Evolutionary conservation across 1,140 invertebrate species (phyloP), one percentile per base, ranked within the genome.

Genomic region (Hyles vespertilio): DNA sequence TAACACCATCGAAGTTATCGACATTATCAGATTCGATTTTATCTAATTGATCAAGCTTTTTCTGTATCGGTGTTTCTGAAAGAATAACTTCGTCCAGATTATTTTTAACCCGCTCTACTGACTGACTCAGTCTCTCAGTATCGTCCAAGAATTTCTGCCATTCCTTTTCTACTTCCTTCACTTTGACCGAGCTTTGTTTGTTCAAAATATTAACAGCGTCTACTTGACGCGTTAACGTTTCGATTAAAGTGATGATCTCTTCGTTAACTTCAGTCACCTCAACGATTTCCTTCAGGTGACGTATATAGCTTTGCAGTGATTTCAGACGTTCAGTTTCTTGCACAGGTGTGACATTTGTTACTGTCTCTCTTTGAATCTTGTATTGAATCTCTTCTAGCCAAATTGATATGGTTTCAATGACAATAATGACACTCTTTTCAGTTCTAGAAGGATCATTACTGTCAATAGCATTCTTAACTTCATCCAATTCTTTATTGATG

Each of bases 361-460:
- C 50, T 51, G 80, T 72, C 77, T 90, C 65, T 74, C 70, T 58
- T 60, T 94, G 93, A 6, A 96, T 93, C 71, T 93, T 92, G 65
- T 95, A 95, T 80, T 96, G 94, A 63, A 96, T 95, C 32, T 93
- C 95, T 87, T 96, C 94, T 44, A 97, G 75, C 94, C 95, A 96
- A 22, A 92, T 93, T 0, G 94, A 94, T 5, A 97, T 93, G 0
- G 92, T 95, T 79, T 96, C 93, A 33, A 96, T 92, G 2, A 95
- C 92, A 11, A 92, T 92, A 7, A 95, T 92, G 5, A 95, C 89
- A 49, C 91, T 93, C 69, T 92, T 92, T 79, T 95, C 93, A 47
- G 94, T 91, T 3, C 92, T 70, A 2, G 87, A 77, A 5, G 85
- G 83, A 77, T 96, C 92, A n/a, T 92, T 91, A 34, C 85, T 90